Evolutionary conservation across 2,888 invertebrate genomes (phyloP), one percentile per base, ranked within the genome.

Genomic region (Sericinus montela): DNA sequence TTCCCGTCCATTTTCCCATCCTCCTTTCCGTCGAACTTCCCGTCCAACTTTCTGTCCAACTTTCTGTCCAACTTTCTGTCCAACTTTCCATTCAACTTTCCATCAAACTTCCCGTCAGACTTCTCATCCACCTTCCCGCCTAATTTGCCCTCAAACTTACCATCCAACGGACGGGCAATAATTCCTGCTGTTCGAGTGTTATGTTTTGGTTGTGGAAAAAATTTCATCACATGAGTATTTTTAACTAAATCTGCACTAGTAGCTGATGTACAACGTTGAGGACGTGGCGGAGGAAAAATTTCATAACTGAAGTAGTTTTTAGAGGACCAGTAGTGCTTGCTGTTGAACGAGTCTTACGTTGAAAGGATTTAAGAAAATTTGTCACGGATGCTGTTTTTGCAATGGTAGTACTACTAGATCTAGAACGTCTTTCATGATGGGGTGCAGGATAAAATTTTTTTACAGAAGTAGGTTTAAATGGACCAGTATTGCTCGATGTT

Each of bases 241-340:
- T n/a, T n/a, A n/a, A n/a, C n/a, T n/a, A n/a, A n/a, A n/a, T 16
- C 23, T 10, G 40, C 41, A 10, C 45, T 50, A 14, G 30, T 30
- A 39, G 40, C 29, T n/a, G 45, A 45, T 23, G 16, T 30, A n/a
- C 40, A 14, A 36, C 23, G 16, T 23, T 16, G 19, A 7, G 40
- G 30, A 15, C 25, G 38, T 19, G 50, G 50, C n/a, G 32, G 7
- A 28, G 50, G 45, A 28, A 51, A 42, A 51, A 51, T 42, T 51
- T 51, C 15, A 51, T 34, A 3, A 51, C 41, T 19, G 45, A 45
- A n/a, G 35, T 39, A 13, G 32, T 11, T 34, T 49, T 49, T 28
- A 19, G 10, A 16, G 34, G 16, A n/a, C 19, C 34, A 10, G 19
- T 9, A 23, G 4, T 3, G 25, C 11, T 43, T 43, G 13, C 34